Evolutionary conservation across 2,888 invertebrate genomes (phyloP).

Genomic region (Cerceris ruficornis): DNA sequence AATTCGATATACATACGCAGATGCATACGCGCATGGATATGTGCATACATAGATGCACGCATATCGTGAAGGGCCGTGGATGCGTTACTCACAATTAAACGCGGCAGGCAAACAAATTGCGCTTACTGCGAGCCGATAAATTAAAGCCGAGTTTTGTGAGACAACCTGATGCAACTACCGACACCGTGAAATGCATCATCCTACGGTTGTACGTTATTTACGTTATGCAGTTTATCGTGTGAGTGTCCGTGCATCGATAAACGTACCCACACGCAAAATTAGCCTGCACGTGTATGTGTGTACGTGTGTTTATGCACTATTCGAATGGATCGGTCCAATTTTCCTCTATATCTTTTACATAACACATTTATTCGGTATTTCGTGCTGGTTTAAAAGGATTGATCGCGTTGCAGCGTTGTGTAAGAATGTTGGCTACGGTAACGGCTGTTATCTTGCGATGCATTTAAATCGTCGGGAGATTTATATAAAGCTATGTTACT

Average conservation of each 20-base stretch:
- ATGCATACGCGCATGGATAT: slow-evolving; percentile 1
- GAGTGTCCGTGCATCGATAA: neutral
- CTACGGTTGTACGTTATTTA: slow-evolving; percentile 24
- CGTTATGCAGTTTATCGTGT: slow-evolving; percentile 13
- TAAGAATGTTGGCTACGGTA: slow-evolving; percentile 16
- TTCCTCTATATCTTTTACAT: slow-evolving; percentile 16
- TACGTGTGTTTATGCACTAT: neutral
- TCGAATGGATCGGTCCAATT: no score
- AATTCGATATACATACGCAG: slow-evolving; percentile 37
- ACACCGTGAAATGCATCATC: slow-evolving; percentile 32
- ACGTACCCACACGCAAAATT: neutral
- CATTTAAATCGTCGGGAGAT: slow-evolving; percentile 4
- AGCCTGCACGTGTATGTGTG: neutral
- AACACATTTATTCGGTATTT: slow-evolving; percentile 6
- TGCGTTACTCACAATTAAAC: slow-evolving; percentile 49
- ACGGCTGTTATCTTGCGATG: neutral
- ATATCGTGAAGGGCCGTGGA: slow-evolving; percentile 3
- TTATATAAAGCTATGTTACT: neutral
- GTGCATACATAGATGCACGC: slow-evolving; percentile 1
- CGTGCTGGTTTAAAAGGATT: slow-evolving; percentile 18
- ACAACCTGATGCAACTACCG: slow-evolving; percentile 32
- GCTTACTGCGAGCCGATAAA: slow-evolving; percentile 40
- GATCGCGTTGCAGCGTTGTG: slow-evolving; percentile 35
- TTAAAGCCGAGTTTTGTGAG: slow-evolving; percentile 35
- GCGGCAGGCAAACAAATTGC: slow-evolving; percentile 45